phyloP scores from a whole-genome alignment of 2,113 vertebrate genomes.

The Microcebus jonahi region DNA sequence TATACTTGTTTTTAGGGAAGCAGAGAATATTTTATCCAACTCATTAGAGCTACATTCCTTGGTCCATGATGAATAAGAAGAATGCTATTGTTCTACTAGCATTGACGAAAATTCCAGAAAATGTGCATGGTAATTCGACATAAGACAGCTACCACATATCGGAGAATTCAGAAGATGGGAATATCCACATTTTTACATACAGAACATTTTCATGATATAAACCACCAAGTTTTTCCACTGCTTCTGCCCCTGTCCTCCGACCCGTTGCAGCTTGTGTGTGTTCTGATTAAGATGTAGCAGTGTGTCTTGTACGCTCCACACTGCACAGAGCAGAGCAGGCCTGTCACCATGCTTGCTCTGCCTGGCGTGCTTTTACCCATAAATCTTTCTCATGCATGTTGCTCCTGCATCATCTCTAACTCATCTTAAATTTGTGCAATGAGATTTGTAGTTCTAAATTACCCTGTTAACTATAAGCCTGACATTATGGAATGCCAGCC shows the following conservation, averaged over 20 bases:
- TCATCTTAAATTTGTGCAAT: slow-evolving; percentile 36
- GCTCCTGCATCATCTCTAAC: not conserved
- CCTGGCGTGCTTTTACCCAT: not conserved
- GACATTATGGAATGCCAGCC: not conserved
- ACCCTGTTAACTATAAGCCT: not conserved
- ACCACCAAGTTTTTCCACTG: not conserved
- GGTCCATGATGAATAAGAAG: not conserved
- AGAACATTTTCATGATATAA: not conserved
- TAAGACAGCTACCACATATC: not conserved
- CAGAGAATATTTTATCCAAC: not conserved
- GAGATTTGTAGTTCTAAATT: not conserved
- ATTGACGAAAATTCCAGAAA: not conserved
- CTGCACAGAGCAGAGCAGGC: not conserved
- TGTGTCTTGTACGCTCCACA: not conserved
- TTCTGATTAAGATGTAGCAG: not conserved
- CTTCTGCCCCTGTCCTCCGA: not conserved
- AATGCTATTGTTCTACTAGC: not conserved
- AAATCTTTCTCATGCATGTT: slow-evolving; percentile 27
- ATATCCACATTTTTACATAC: not conserved
- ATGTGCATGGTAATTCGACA: not conserved
- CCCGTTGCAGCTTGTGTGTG: not conserved
- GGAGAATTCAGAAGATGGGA: not conserved
- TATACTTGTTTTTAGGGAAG: not conserved
- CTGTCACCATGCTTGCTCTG: not conserved
- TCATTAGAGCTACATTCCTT: not conserved